Conservation (phyloP, 2,113 vertebrate species). For the Catharus minimus region DNA sequence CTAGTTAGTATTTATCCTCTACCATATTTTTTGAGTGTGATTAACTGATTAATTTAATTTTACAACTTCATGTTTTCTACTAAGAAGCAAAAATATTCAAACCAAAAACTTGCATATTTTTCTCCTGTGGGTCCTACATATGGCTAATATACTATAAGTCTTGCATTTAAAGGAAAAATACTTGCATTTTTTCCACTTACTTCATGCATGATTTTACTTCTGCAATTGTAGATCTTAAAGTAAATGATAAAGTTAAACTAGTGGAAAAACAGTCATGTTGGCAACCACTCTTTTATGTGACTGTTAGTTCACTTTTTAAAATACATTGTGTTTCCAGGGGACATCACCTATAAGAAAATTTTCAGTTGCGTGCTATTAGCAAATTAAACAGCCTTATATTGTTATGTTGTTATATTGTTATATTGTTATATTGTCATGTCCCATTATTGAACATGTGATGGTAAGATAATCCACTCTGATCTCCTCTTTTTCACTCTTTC, state of each 20-base stretch:
- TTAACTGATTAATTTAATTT: not conserved
- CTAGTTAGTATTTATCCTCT: not conserved
- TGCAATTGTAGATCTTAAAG: not conserved
- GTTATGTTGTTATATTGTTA: no score
- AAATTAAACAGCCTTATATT: not conserved
- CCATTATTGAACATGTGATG: not conserved
- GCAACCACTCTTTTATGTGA: not conserved
- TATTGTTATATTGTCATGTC: not conserved
- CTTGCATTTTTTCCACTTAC: not conserved
- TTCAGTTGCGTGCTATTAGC: not conserved
- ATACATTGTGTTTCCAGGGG: not conserved
- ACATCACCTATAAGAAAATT: not conserved
- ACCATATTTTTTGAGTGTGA: not conserved
- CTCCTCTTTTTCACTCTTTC: not conserved
- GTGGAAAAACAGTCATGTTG: not conserved
- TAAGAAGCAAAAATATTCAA: not conserved
- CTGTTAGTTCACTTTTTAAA: not conserved
- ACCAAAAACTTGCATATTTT: not conserved
- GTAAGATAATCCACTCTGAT: not conserved
- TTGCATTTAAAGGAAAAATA: not conserved
- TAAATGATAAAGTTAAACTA: not conserved
- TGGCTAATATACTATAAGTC: not conserved
- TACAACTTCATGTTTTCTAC: not conserved
- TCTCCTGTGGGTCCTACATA: not conserved
- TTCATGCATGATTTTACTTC: not conserved